phyloP scores from a whole-genome alignment of 2,113 vertebrate species.

The Dasyurus viverrinus region DNA sequence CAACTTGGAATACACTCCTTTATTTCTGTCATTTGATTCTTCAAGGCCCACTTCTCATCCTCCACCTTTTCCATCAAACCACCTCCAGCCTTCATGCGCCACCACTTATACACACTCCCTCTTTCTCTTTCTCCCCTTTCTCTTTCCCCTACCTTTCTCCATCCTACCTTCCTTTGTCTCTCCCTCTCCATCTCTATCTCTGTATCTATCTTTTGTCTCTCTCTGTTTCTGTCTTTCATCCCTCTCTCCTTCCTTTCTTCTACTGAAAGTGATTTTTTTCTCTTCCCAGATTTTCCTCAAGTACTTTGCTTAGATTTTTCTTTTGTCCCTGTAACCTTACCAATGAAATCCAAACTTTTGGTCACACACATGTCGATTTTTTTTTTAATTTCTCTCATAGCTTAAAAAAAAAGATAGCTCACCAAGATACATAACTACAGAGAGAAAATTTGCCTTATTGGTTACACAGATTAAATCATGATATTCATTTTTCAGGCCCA shows the following conservation, averaged over 20 bases:
- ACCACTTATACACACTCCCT: not conserved
- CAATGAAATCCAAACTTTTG: not conserved
- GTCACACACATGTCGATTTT: not conserved
- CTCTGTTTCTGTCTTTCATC: too few relatives aligned
- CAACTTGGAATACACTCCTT: not conserved
- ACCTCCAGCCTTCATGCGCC: too few relatives aligned
- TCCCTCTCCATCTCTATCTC: too few relatives aligned
- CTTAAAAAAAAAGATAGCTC: not conserved
- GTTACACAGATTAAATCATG: not conserved
- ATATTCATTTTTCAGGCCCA: not conserved
- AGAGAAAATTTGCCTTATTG: not conserved
- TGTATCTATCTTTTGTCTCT: too few relatives aligned
- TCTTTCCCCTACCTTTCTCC: too few relatives aligned
- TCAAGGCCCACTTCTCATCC: not conserved
- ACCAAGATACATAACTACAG: not conserved
- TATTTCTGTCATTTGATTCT: not conserved
- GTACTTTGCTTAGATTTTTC: not conserved
- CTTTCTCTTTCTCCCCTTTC: too few relatives aligned
- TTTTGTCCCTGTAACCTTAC: not conserved
- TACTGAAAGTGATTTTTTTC: not conserved
- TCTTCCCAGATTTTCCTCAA: not conserved
- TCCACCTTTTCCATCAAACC: not conserved
- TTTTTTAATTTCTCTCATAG: not conserved
- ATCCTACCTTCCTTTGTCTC: too few relatives aligned
- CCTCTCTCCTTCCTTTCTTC: not conserved